Conservation (phyloP, 2,888 invertebrate species). For the Elmis aenea region DNA sequence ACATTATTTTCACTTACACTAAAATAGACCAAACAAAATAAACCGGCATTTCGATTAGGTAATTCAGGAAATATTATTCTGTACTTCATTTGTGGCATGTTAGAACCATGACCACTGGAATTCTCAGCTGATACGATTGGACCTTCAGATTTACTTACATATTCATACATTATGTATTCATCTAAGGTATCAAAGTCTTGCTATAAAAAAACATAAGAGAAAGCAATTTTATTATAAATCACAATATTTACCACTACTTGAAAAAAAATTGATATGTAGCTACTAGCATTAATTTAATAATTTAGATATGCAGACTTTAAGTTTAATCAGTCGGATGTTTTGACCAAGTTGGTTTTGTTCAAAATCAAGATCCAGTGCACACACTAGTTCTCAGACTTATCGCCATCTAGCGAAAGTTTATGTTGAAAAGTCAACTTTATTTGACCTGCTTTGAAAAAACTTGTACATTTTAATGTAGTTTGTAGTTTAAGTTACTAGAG, state of each 20-base stretch:
- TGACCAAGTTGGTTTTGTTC: neutral
- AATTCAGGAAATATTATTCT: constrained; percentile 45
- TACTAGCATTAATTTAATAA: no score
- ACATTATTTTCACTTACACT: constrained; percentile 66
- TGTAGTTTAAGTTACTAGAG: no score
- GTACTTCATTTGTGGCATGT: constrained; percentile 23
- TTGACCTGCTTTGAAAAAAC: no score
- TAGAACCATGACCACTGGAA: constrained; percentile 13
- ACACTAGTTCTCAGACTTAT: no score
- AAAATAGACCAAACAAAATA: constrained; percentile 72
- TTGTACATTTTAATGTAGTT: no score
- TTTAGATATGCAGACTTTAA: no score
- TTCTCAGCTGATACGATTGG: constrained; percentile 31
- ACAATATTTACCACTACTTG: no score
- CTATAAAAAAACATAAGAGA: constrained; percentile 43
- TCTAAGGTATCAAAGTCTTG: constrained; percentile 74
- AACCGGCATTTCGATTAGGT: constrained; percentile 59
- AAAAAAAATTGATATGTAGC: no score
- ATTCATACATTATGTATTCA: constrained; percentile 82
- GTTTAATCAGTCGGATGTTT: no score
- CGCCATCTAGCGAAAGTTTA: no score
- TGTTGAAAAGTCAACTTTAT: no score
- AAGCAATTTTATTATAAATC: neutral
- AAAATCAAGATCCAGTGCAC: neutral
- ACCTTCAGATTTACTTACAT: constrained; percentile 57